Base-by-base conservation (phyloP, 2,888 invertebrate species). In the Cybosia mesomella region DNA sequence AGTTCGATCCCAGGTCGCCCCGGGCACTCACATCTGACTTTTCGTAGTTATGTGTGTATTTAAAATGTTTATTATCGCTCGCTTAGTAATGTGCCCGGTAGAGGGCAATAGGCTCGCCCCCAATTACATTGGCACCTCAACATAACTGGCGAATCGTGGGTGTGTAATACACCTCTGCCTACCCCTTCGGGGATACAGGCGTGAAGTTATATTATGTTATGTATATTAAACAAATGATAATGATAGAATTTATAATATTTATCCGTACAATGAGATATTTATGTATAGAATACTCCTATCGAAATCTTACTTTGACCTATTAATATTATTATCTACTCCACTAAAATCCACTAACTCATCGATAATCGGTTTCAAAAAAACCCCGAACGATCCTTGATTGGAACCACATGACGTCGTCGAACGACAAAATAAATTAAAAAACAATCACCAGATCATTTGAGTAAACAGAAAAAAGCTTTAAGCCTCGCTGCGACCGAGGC, bases 361-460 rank as follows among this genome's bases (percentile, higher is more conserved):
- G 83, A 85, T 87, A 85, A 79, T 75, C 83, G 84, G 88, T 85
- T 28, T 53, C 61, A 76, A 90, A 92, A 70, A 84, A 92, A 90
- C 89, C 84, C 85, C 68, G 43, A 57, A 82, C 87, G 79, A 77
- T 74, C 88, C 81, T 87, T 93, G 94, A 95, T 95, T 94, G 93
- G 91, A 94, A 93, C 91, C 95, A 95, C 89, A 94, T 95, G 95
- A 93, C 93, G 89, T 85, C 87, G 89, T 80, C 81, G 88, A 91
- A 87, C 89, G 89, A 90, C 87, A 89, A 89, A 92, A 94, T 92
- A 94, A 94, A 94, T 93, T 94, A 93, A 94, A 94, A 95, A 94
- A 94, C 94, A 93, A 95, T 94, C 92, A 93, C 91, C 91, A 92
- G 91, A 90, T 92, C 92, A 92, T 95, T 94, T 94, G 88, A 91